These are phyloP conservation scores for Calephelis nemesis DNA, from an alignment of 1,140 invertebrate species.

Conservation along the genomic window DNA sequence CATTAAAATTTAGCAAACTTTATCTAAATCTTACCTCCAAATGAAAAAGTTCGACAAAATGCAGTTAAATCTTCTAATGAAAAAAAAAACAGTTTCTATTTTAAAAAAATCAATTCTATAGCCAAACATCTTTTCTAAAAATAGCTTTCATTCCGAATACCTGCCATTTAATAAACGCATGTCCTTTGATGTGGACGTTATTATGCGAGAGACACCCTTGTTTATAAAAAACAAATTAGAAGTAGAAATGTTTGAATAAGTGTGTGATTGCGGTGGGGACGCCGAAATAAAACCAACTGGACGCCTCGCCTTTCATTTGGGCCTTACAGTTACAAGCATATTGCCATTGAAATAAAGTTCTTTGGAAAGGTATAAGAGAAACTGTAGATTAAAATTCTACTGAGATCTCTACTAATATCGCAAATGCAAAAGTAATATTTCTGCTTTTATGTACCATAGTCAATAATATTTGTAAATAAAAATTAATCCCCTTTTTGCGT, in stretches of 20 bases:
- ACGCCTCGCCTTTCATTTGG: slow-evolving; percentile 38
- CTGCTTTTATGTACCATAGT: too few relatives aligned
- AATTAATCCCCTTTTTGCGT: too few relatives aligned
- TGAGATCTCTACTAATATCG: too few relatives aligned
- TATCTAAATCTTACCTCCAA: too few relatives aligned
- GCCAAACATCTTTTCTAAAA: not conserved
- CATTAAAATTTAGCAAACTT: too few relatives aligned
- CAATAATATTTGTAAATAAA: too few relatives aligned
- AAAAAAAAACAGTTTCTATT: too few relatives aligned
- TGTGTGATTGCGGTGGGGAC: slow-evolving; percentile 61
- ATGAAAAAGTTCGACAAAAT: too few relatives aligned
- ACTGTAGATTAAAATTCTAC: not conserved
- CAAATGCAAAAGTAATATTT: too few relatives aligned
- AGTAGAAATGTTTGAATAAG: slow-evolving; percentile 63
- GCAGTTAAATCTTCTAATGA: too few relatives aligned
- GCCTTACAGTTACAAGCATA: slow-evolving; percentile 28
- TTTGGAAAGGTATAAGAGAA: not conserved
- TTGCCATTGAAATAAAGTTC: slow-evolving; percentile 33
- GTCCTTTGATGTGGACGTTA: slow-evolving; percentile 45
- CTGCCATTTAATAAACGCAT: slow-evolving; percentile 26
- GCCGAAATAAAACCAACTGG: slow-evolving; percentile 33
- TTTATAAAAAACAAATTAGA: slow-evolving; percentile 51
- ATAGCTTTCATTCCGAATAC: not conserved
- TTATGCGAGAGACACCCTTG: slow-evolving; percentile 45
- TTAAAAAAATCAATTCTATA: too few relatives aligned